Evolutionary conservation across 2,113 vertebrate genomes (phyloP).

Genomic region (Hymenochirus boettgeri): DNA sequence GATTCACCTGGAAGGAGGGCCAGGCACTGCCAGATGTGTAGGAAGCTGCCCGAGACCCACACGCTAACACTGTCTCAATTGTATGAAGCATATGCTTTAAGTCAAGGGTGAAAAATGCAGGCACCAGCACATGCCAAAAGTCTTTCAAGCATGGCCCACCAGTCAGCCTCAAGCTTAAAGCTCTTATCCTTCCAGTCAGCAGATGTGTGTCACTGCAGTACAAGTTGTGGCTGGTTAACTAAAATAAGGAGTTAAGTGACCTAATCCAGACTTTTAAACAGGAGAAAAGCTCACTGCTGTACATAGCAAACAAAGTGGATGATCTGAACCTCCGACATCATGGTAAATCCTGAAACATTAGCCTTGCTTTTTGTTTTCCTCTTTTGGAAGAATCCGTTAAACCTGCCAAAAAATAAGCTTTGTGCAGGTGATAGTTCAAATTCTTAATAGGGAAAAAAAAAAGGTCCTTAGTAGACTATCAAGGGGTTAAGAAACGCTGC

Average conservation of each 20-base stretch:
- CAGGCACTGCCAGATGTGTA: constrained; percentile 92
- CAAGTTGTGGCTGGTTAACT: constrained; percentile 89
- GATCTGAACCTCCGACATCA: constrained; percentile 42
- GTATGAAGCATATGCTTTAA: constrained; percentile 92
- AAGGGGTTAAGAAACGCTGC: constrained; percentile 28
- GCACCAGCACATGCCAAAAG: constrained; percentile 90
- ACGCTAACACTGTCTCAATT: constrained; percentile 88
- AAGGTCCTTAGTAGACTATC: not conserved
- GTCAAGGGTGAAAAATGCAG: constrained; percentile 95
- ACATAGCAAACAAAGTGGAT: constrained; percentile 51
- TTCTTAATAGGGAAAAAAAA: too few relatives aligned
- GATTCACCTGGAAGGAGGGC: constrained; percentile 93
- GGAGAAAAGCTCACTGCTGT: constrained; percentile 57
- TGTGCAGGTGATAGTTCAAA: too few relatives aligned
- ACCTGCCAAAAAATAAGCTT: too few relatives aligned
- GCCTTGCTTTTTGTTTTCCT: too few relatives aligned
- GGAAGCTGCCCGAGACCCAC: constrained; percentile 77
- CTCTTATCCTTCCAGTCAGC: constrained; percentile 79
- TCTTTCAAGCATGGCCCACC: constrained; percentile 92
- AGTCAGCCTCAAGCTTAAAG: constrained; percentile 79
- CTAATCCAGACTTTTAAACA: constrained; percentile 70
- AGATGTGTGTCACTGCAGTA: constrained; percentile 86
- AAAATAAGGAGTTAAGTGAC: constrained; percentile 78
- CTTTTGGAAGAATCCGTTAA: too few relatives aligned
- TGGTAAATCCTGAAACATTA: too few relatives aligned